A percentile compares a stretch with the other conserved stretches of the same genome.
These are phyloP conservation scores for Xenus cinereus DNA, from an alignment of 2,113 vertebrate species.

Conservation along the genomic window DNA sequence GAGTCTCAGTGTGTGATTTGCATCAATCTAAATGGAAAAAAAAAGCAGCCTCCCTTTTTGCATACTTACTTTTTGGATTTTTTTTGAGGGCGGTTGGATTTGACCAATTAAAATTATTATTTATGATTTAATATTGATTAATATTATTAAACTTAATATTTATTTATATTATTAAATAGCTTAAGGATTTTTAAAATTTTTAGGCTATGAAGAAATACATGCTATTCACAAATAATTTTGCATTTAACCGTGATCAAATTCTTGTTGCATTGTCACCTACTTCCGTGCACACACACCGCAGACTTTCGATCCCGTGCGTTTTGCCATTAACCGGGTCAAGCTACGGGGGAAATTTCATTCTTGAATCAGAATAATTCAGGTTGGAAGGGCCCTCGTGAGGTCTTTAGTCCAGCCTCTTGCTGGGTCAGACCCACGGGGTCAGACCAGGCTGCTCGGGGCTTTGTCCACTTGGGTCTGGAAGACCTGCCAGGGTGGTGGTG, in stretches of 20 bases:
- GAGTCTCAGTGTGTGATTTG: neutral
- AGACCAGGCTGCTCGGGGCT: neutral
- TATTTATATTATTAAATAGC: neutral
- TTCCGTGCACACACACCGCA: accelerated
- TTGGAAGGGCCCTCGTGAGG: neutral
- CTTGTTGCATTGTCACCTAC: neutral
- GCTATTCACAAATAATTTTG: neutral
- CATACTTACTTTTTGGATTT: neutral
- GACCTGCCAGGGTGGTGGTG: neutral
- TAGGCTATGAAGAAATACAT: neutral
- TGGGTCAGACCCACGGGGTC: neutral
- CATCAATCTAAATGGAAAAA: neutral
- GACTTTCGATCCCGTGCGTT: neutral
- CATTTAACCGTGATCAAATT: neutral
- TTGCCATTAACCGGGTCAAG: neutral
- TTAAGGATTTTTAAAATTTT: neutral
- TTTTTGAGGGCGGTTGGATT: neutral
- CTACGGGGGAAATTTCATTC: neutral
- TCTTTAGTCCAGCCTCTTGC: neutral
- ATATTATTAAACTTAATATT: too few relatives aligned
- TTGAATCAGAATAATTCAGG: neutral
- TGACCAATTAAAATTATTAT: neutral
- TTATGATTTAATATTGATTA: too few relatives aligned
- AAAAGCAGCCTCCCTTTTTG: neutral
- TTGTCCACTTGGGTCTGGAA: neutral